These are phyloP conservation scores for Aphidoletes aphidimyza DNA, from an alignment of 2,888 invertebrate genomes.

Conservation along the genomic window DNA sequence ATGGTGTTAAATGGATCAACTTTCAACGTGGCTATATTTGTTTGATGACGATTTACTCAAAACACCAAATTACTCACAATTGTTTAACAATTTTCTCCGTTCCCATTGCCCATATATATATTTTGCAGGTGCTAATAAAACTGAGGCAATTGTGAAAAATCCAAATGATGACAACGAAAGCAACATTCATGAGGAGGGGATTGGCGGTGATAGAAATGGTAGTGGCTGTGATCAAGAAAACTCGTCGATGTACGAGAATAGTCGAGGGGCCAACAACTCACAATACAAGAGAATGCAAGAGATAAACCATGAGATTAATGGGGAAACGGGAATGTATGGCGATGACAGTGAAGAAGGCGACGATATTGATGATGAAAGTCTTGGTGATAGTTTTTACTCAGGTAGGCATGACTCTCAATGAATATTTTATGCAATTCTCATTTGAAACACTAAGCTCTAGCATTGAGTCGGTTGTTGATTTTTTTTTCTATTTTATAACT, in stretches of 20 bases:
- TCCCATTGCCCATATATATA: too few species aligned
- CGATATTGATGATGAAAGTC: background rate
- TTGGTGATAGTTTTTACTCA: conserved; percentile 5
- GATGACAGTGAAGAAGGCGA: background rate
- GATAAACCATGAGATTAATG: background rate
- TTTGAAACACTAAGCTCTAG: too few species aligned
- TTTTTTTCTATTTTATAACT: too few species aligned
- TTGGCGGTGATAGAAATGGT: background rate
- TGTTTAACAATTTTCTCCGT: too few species aligned
- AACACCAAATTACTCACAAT: too few species aligned
- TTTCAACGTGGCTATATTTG: too few species aligned
- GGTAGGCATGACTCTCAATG: background rate
- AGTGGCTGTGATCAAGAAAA: background rate
- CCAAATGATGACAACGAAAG: background rate
- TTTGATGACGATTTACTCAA: too few species aligned
- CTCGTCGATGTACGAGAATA: background rate
- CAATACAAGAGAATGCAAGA: background rate
- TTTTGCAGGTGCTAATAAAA: background rate
- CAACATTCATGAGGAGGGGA: background rate
- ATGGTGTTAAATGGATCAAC: too few species aligned
- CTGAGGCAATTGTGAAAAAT: background rate
- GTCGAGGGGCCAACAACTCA: too few species aligned
- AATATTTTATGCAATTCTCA: too few species aligned
- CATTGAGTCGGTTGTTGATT: too few species aligned
- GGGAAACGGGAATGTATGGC: background rate